These are phyloP conservation scores for Alexandromys fortis DNA, from an alignment of 2,113 vertebrate genomes.

Conservation along the genomic window DNA sequence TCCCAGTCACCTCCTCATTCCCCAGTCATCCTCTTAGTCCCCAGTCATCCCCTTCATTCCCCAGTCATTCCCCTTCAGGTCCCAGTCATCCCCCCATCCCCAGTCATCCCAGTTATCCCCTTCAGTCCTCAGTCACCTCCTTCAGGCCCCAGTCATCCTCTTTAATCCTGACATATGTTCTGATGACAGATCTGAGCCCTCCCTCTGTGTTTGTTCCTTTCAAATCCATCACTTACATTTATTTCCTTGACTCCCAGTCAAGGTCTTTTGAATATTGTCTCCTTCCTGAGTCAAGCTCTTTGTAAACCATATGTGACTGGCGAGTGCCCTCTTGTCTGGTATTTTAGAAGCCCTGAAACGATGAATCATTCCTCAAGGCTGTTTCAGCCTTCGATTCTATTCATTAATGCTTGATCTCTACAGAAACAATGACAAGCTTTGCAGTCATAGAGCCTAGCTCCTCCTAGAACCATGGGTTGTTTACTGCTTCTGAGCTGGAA, in stretches of 20 bases:
- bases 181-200: background rate
- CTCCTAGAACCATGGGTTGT: background rate
- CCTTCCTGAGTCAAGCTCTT: background rate
- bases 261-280: background rate
- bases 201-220: background rate
- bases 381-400: background rate
- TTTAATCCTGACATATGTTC: fast-evolving
- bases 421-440: background rate
- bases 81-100: too few species aligned
- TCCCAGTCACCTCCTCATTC: background rate
- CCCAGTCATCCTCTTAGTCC: too few species aligned
- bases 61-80: too few species aligned
- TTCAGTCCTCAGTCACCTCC: too few species aligned
- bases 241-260: background rate
- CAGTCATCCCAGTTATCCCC: background rate
- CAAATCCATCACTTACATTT: background rate
- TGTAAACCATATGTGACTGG: background rate
- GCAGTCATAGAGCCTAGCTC: too few species aligned
- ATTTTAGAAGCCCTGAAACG: background rate
- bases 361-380: background rate
- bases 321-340: background rate
- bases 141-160: background rate
- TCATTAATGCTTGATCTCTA: background rate
- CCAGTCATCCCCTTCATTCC: background rate
- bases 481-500: background rate